Evolutionary conservation across 1,140 invertebrate species (phyloP).

Genomic region (Drosophila sechellia): DNA sequence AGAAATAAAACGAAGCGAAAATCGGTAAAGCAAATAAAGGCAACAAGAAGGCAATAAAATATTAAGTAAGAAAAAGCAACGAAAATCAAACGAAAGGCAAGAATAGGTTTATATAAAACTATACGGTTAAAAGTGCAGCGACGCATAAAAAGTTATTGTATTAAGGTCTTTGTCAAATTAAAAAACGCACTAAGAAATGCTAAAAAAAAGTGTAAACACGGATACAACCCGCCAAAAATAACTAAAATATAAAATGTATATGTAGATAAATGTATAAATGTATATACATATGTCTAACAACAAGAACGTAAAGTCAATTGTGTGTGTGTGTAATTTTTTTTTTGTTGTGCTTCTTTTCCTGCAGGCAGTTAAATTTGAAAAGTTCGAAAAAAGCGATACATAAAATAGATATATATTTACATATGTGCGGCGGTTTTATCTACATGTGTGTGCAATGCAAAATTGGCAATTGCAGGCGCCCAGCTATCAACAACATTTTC

Average conservation of each 20-base stretch:
- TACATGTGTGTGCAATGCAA: slow-evolving; percentile 79
- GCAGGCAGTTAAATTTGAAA: slow-evolving; percentile 9
- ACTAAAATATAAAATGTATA: not conserved
- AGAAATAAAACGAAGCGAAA: slow-evolving; percentile 30
- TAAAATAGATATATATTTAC: slow-evolving; percentile 37
- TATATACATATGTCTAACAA: not conserved
- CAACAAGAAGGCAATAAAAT: slow-evolving; percentile 15
- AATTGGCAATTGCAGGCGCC: slow-evolving; percentile 78
- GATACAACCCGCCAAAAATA: not conserved
- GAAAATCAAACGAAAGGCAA: not conserved
- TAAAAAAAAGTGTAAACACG: too few species aligned
- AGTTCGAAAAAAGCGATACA: not conserved
- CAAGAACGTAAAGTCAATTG: not conserved
- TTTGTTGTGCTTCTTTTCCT: slow-evolving; percentile 4
- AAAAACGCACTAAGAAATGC: too few species aligned
- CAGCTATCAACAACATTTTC: slow-evolving; percentile 77
- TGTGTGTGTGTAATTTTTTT: slow-evolving; percentile 4
- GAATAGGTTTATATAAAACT: not conserved
- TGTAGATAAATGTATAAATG: too few species aligned
- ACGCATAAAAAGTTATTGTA: too few species aligned
- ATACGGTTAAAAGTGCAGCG: too few species aligned
- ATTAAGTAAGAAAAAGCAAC: slow-evolving; percentile 6
- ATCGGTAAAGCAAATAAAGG: slow-evolving; percentile 25
- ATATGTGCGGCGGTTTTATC: slow-evolving; percentile 28
- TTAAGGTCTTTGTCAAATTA: too few species aligned